Evolutionary conservation across 2,113 vertebrate species (phyloP).

Genomic region (Mastomys coucha): DNA sequence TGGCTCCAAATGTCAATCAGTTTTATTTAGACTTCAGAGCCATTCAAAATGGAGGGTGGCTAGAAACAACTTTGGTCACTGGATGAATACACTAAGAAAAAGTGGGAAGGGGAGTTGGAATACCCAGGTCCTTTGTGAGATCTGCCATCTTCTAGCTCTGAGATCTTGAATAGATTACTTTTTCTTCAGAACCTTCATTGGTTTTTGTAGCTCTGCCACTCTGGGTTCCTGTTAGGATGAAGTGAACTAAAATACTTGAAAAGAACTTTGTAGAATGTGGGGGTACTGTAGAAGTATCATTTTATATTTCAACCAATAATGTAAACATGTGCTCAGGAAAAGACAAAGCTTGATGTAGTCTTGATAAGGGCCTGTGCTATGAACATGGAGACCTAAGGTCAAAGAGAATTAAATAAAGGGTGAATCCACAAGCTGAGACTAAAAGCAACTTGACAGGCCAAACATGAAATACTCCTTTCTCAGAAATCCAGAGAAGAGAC

Average conservation of each 20-base stretch:
- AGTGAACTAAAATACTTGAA: conserved; percentile 26
- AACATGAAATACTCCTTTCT: conserved; percentile 76
- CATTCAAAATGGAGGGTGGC: neutral
- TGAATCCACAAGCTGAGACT: conserved; percentile 40
- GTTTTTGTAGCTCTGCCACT: neutral
- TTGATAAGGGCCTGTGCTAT: neutral
- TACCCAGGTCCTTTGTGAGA: neutral
- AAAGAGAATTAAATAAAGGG: conserved; percentile 48
- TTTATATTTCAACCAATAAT: neutral
- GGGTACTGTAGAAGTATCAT: neutral
- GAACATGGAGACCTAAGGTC: conserved; percentile 19
- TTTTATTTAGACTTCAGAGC: conserved; percentile 42
- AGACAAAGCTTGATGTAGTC: conserved; percentile 27
- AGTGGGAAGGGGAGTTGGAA: neutral
- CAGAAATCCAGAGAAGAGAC: conserved; percentile 73
- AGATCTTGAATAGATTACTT: neutral
- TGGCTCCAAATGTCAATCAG: neutral
- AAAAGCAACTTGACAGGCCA: conserved; percentile 66
- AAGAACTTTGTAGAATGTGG: conserved; percentile 34
- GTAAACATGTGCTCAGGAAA: conserved; percentile 12
- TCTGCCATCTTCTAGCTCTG: neutral
- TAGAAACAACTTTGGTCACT: neutral
- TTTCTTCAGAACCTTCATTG: neutral
- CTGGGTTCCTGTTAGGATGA: neutral
- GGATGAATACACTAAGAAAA: neutral